Base-by-base conservation (phyloP, 2,888 invertebrate species). In the Trichogramma evanescens region DNA sequence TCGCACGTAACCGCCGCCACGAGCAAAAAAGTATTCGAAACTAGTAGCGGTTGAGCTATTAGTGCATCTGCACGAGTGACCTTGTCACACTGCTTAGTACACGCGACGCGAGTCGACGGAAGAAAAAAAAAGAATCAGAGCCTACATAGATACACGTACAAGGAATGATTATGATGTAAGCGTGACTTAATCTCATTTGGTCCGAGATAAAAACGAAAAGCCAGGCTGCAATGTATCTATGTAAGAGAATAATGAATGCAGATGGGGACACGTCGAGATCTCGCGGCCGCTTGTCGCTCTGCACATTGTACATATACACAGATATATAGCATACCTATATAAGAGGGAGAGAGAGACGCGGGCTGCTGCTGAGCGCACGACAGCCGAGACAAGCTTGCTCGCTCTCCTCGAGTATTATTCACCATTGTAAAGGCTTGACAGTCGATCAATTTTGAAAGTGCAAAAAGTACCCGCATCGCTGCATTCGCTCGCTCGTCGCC, bases 161-260 rank as follows among this genome's bases (percentile, higher is more conserved):
- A 13, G 13, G 13, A 59, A 63, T 54, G 55, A 63, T 63, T 55
- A 48, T 63, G 59, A 63, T 57, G 63, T 59, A 63, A 59, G 54
- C 39, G 41, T 50, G 50, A 50, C 43, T 62, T 59, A 59, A 59
- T 59, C 54, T 43, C 13, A 62, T 58, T 62, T 50, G 48, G 50
- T 56, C 50, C 13, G 13, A 54, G 50, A 58, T 51, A 43, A 55
- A 52, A 49, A 45, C 51, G 51, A 58, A 58, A 59, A 53, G 53
- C 56, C 49, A 13, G 13, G 13, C 38, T 56, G 42, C 42, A 58
- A 43, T 55, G 26, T 45, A 26, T n/a, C 38, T n/a, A 10, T n/a
- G 13, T 13, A 13, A 13, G 13, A 6, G 53, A 58, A 58, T 54
- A 55, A 58, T 53, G 13, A 53, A 56, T 55, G 50, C 39, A 52